A percentile compares a stretch with the other conserved stretches of the same genome.
Evolutionary conservation across 1,140 invertebrate genomes (phyloP).

Genomic region (Aradophagus sp.): DNA sequence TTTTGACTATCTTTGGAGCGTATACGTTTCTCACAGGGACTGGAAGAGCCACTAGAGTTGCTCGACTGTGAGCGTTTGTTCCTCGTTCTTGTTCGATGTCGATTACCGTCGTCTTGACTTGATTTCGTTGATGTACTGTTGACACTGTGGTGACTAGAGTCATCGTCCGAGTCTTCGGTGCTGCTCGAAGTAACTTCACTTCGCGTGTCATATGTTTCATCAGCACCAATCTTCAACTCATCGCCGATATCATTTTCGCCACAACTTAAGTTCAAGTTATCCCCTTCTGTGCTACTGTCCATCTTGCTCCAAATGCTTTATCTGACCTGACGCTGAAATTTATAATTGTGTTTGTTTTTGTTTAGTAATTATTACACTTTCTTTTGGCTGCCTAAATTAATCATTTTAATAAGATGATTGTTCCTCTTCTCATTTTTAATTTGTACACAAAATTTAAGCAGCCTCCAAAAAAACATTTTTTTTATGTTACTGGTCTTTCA

Average conservation of each 20-base stretch:
- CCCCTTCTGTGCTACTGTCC: slow-evolving; percentile 76
- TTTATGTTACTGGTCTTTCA: slow-evolving; percentile 6
- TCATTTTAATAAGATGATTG: too few relatives aligned
- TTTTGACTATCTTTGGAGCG: slow-evolving; percentile 75
- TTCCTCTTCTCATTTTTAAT: background rate
- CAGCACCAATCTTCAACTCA: slow-evolving; percentile 81
- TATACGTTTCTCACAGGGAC: slow-evolving; percentile 72
- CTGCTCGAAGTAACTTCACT: slow-evolving; percentile 86
- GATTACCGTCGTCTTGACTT: slow-evolving; percentile 76
- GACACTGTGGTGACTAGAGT: slow-evolving; percentile 82
- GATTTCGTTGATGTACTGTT: slow-evolving; percentile 83
- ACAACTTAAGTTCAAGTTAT: slow-evolving; percentile 82
- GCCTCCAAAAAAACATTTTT: slow-evolving; percentile 28
- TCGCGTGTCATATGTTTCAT: slow-evolving; percentile 81
- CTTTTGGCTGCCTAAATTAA: too few relatives aligned
- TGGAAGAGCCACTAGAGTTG: slow-evolving; percentile 72
- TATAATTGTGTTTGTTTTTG: too few relatives aligned
- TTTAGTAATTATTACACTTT: too few relatives aligned
- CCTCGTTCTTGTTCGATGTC: slow-evolving; percentile 68
- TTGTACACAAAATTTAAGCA: slow-evolving; percentile 4
- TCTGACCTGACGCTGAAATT: too few relatives aligned
- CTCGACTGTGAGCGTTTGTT: slow-evolving; percentile 68
- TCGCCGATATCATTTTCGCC: slow-evolving; percentile 83
- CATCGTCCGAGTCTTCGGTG: slow-evolving; percentile 75
- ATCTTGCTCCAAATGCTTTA: slow-evolving; percentile 7